phyloP scores from a whole-genome alignment of 2,888 invertebrate species.

The Allolobophora icterica region DNA sequence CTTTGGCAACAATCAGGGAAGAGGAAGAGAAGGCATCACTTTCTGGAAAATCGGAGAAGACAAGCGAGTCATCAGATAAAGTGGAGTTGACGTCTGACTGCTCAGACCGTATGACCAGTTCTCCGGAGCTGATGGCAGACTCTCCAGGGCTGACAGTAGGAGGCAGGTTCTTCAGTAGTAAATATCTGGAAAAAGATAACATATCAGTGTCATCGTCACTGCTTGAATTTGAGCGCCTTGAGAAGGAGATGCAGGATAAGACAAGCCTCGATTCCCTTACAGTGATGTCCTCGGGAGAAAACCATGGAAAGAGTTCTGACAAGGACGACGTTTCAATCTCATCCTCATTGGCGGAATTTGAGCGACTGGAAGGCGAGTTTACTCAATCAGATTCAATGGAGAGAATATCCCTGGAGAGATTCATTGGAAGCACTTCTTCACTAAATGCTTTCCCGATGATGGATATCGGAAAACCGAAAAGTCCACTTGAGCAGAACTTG shows the following conservation, averaged over 20 bases:
- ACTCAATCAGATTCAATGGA: slow-evolving; percentile 71
- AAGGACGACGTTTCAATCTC: slow-evolving; percentile 86
- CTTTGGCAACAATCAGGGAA: slow-evolving; percentile 44
- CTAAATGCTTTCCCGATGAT: slow-evolving; percentile 43
- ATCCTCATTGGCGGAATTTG: slow-evolving; percentile 87
- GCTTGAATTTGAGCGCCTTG: slow-evolving; percentile 49
- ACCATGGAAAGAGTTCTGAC: slow-evolving; percentile 29
- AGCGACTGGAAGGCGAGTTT: slow-evolving; percentile 84
- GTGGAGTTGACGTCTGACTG: slow-evolving; percentile 37
- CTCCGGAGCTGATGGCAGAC: slow-evolving; percentile 81
- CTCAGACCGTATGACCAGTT: slow-evolving; percentile 69
- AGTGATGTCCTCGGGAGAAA: neutral
- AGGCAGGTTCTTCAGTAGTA: slow-evolving; percentile 72
- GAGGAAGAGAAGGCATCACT: slow-evolving; percentile 45
- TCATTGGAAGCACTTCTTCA: slow-evolving; percentile 38
- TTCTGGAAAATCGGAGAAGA: slow-evolving; percentile 38
- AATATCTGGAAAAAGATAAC: slow-evolving; percentile 66
- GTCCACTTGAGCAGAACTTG: slow-evolving; percentile 67
- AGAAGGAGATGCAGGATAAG: slow-evolving; percentile 47
- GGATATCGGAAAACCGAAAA: slow-evolving; percentile 46
- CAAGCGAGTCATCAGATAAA: slow-evolving; percentile 42
- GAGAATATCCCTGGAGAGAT: slow-evolving; percentile 52
- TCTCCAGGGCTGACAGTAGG: slow-evolving; percentile 68
- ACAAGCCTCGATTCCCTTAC: slow-evolving; percentile 41
- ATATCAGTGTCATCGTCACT: slow-evolving; percentile 73